Percentiles rank a stretch among this genome's conserved stretches.
Conservation (phyloP, 2,113 vertebrate species). For the Perca schrenkii region DNA sequence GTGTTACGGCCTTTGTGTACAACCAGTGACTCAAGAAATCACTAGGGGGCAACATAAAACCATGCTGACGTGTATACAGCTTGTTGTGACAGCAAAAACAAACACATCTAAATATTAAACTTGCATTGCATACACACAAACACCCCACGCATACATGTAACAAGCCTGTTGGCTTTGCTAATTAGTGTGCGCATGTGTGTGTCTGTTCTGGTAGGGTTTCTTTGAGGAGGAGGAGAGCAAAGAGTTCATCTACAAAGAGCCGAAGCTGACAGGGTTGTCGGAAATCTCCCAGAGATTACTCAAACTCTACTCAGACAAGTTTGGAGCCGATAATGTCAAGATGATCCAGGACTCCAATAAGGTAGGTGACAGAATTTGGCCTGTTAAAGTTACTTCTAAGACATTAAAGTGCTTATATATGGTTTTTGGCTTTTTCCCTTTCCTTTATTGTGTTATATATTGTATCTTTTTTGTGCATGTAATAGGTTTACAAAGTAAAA, state of each 20-base stretch:
- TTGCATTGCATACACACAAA: conserved; percentile 9
- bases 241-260: conserved; percentile 99
- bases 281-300: conserved; percentile 98
- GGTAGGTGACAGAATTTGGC: conserved; percentile 76
- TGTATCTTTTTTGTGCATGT: no score
- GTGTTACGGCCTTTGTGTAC: conserved; percentile 1
- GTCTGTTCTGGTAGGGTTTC: conserved; percentile 88
- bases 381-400: not conserved
- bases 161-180: not conserved
- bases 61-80: not conserved
- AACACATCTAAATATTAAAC: conserved; percentile 10
- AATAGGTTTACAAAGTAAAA: no score
- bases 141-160: not conserved
- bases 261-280: conserved; percentile 96
- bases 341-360: conserved; percentile 99
- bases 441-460: no score
- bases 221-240: conserved; percentile 99
- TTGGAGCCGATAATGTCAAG: conserved; percentile 97
- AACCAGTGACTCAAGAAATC: conserved; percentile 28
- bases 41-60: conserved; percentile 31
- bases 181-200: conserved; percentile 27
- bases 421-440: no score
- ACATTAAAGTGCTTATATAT: no score
- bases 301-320: conserved; percentile 98
- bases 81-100: conserved; percentile 21